Base-by-base conservation (phyloP, 2,888 invertebrate species). In the Lucinisca nassula region DNA sequence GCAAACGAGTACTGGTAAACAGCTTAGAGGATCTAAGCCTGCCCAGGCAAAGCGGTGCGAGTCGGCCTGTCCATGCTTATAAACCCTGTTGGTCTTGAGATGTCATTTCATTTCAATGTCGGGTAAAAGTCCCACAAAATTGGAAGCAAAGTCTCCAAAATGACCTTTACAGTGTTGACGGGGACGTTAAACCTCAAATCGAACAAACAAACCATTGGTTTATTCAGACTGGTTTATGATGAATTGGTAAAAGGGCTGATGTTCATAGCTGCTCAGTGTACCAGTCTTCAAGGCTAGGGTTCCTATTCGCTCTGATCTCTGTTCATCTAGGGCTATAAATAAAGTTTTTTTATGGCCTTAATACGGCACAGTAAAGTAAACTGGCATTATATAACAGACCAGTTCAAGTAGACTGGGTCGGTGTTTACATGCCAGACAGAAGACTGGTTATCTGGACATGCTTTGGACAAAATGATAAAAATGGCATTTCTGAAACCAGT, bases 211-310 rank as follows among this genome's bases (percentile, higher is more conserved):
- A n/a, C n/a, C n/a, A n/a, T n/a, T n/a, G n/a, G n/a, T n/a, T n/a
- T n/a, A n/a, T n/a, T n/a, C n/a, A n/a, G n/a, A 85, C 87, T 90
- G 90, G 85, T 87, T 87, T 80, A 82, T 90, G 90, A 90, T 90
- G 90, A 38, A 27, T 58, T 21, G 49, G 90, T 90, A 90, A 90
- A 90, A 90, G 90, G 90, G 79, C 90, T 90, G 90, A 90, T 85
- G 79, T 82, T 37, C 38, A n/a, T 40, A 45, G 72, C 67, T 67
- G 35, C 32, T 51, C 61, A 27, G 70, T 74, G 30, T 21, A 32
- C 32, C 67, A 67, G 35, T 67, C 67, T 58, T 27, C 58, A 27
- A 12, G 27, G 14, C 4, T 24, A 27, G 3, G 24, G 24, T 24
- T 24, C 6, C 3, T 24, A 40, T 6, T 6, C 40, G 40, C 6